Conservation (phyloP, 2,888 invertebrate species). For the Drosophila picticornis region DNA sequence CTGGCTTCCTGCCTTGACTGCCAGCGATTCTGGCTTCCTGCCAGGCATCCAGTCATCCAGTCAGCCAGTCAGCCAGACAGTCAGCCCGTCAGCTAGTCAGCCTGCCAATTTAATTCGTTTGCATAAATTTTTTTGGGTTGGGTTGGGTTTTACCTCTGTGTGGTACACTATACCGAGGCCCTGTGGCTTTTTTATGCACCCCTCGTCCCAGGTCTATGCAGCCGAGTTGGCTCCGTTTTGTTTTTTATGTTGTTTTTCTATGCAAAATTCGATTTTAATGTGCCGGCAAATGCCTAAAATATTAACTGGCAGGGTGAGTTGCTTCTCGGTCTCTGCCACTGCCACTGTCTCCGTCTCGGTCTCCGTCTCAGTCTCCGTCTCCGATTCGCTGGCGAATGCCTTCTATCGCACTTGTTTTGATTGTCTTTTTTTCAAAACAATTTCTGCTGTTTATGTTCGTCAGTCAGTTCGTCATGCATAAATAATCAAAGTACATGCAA, state of each 20-base stretch:
- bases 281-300: conserved; percentile 71
- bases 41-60: conserved; percentile 35
- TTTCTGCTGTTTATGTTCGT: conserved; percentile 22
- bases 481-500: conserved; percentile 51
- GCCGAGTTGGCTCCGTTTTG: conserved; percentile 14
- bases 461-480: conserved; percentile 34
- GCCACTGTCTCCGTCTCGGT: not conserved
- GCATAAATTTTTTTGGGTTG: conserved; percentile 76
- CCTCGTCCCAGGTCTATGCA: conserved; percentile 1
- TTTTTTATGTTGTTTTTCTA: conserved; percentile 62
- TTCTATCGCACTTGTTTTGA: conserved; percentile 28
- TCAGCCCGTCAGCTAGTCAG: conserved; percentile 18
- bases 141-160: conserved; percentile 5
- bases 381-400: not conserved
- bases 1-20: conserved; percentile 30
- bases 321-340: not conserved
- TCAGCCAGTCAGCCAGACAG: accelerated
- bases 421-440: conserved; percentile 39
- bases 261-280: conserved; percentile 79
- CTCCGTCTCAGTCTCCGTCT: not conserved
- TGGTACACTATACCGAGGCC: conserved; percentile 58
- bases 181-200: conserved; percentile 64
- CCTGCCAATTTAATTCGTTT: conserved; percentile 78
- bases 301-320: conserved; percentile 33
- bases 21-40: conserved; percentile 56